A percentile compares a stretch with the other conserved stretches of the same genome.
These are phyloP conservation scores for Dicyrtomina minuta DNA, from an alignment of 2,888 invertebrate species.

Conservation along the genomic window DNA sequence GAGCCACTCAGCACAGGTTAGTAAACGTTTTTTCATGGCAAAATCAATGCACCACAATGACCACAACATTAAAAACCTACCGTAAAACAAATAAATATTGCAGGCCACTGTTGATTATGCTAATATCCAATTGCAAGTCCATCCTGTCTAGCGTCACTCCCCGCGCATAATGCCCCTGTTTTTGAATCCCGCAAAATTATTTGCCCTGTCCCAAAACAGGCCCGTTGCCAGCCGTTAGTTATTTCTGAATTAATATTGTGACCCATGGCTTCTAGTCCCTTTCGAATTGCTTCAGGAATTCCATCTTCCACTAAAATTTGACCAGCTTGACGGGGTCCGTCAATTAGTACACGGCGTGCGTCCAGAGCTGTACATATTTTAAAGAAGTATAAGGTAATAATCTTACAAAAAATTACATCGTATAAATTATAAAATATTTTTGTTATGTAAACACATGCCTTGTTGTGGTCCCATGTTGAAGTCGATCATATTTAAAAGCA, in stretches of 20 bases:
- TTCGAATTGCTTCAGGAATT: constrained; percentile 37
- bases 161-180: constrained; percentile 43
- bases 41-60: too few relatives aligned
- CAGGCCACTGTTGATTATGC: too few relatives aligned
- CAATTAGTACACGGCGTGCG: constrained; percentile 44
- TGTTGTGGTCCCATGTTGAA: constrained; percentile 52
- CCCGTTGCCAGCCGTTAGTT: constrained; percentile 1
- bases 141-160: constrained; percentile 49
- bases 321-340: constrained; percentile 40
- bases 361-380: constrained; percentile 42
- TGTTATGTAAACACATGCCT: constrained; percentile 34
- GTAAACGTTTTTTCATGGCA: too few relatives aligned
- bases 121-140: constrained; percentile 43
- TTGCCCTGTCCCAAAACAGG: constrained; percentile 40
- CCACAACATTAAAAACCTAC: too few relatives aligned
- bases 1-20: too few relatives aligned
- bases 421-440: not conserved
- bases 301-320: constrained; percentile 49
- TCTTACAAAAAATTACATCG: not conserved
- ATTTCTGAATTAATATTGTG: constrained; percentile 33
- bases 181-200: constrained; percentile 45
- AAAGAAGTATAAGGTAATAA: too few relatives aligned
- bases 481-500: constrained; percentile 50
- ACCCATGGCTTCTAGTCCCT: constrained; percentile 40
- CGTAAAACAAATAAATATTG: too few relatives aligned